These are phyloP conservation scores for Karalla daura DNA, from an alignment of 2,797 vertebrate species.

Conservation along the genomic window DNA sequence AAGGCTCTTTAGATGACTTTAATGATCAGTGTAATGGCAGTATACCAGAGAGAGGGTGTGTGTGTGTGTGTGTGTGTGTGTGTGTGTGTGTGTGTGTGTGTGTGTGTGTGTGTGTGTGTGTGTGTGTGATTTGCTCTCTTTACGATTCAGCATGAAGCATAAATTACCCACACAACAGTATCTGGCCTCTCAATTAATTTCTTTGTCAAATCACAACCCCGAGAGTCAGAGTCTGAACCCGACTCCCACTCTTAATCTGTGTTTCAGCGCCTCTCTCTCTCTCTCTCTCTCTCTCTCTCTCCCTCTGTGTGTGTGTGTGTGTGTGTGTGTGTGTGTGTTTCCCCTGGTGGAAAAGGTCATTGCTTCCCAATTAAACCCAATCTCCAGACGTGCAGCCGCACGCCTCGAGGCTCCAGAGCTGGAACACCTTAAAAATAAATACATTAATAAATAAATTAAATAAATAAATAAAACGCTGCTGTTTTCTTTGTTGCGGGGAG, in stretches of 20 bases:
- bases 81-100: no score
- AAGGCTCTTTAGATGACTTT: no score
- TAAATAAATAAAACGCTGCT: no score
- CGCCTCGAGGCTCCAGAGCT: slow-evolving; percentile 40
- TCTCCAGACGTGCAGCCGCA: slow-evolving; percentile 47
- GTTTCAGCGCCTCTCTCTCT: slow-evolving; percentile 48
- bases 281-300: no score
- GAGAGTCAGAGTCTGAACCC: slow-evolving; percentile 36
- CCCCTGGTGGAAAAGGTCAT: slow-evolving; percentile 66
- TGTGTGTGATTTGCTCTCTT: slow-evolving; percentile 36
- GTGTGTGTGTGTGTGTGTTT: slow-evolving; percentile 50
- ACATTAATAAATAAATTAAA: no score
- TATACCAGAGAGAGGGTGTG: no score
- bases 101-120: no score
- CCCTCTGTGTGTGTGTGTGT: slow-evolving; percentile 54
- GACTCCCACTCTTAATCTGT: slow-evolving; percentile 44
- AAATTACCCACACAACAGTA: slow-evolving; percentile 46
- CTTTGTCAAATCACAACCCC: slow-evolving; percentile 52
- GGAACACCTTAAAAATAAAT: no score
- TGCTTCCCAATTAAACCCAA: slow-evolving; percentile 67
- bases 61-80: no score
- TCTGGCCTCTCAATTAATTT: slow-evolving; percentile 62
- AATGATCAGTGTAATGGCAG: no score
- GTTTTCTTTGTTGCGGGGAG: slow-evolving; percentile 50
- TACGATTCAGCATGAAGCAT: slow-evolving; percentile 48